Evolutionary conservation across 2,113 vertebrate genomes (phyloP).

Genomic region (Aptenodytes forsteri): DNA sequence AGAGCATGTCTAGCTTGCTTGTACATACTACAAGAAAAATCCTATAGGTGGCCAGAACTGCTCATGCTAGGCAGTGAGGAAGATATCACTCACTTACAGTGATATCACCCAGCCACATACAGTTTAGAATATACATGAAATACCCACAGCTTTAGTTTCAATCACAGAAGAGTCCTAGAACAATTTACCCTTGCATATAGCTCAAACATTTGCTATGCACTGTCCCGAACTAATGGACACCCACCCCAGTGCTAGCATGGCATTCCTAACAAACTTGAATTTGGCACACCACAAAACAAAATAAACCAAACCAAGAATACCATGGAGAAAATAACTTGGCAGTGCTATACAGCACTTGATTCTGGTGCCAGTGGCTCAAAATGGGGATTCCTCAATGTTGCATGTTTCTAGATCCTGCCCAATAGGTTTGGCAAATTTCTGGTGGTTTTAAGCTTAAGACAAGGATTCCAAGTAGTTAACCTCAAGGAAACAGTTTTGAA

Average conservation of each 20-base stretch:
- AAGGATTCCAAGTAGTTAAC: not conserved
- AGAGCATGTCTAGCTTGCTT: not conserved
- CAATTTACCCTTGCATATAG: not conserved
- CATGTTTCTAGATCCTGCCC: not conserved
- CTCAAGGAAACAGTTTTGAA: not conserved
- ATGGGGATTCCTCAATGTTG: not conserved
- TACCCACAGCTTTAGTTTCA: not conserved
- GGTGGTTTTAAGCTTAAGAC: not conserved
- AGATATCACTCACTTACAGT: not conserved
- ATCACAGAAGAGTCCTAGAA: not conserved
- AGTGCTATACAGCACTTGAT: not conserved
- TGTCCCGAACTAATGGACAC: not conserved
- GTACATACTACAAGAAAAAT: not conserved
- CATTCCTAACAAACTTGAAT: not conserved
- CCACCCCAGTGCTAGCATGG: not conserved
- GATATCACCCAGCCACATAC: not conserved
- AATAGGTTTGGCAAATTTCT: not conserved
- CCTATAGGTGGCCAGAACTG: not conserved
- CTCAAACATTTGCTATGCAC: not conserved
- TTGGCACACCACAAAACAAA: not conserved
- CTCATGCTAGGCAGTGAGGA: not conserved
- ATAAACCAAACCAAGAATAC: not conserved
- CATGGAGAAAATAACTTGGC: not conserved
- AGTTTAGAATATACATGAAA: not conserved
- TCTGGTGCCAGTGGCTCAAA: not conserved